Base-by-base conservation (phyloP, 2,888 invertebrate species). In the Ceriagrion tenellum region DNA sequence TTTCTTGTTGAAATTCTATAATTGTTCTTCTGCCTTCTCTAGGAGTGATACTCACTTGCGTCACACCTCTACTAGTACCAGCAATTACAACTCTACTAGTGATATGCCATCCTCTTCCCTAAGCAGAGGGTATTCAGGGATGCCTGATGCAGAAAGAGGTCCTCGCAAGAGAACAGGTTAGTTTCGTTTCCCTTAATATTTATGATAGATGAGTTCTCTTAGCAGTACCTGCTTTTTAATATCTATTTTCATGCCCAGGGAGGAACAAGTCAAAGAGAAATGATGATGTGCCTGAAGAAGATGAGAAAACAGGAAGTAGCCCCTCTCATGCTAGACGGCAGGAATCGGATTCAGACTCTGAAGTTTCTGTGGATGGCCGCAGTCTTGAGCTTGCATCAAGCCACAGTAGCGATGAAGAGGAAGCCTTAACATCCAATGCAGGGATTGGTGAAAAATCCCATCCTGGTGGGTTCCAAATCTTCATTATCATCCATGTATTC, bases 361-460 rank as follows among this genome's bases (percentile, higher is more conserved):
- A 99, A 95, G 98, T 97, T 95, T 98, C 98, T 69, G 96, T 96
- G 96, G 97, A 97, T 96, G 98, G 98, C 4, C 97, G 98, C 81
- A 98, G 98, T 96, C 97, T 99, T 95, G 99, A 99, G 96, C 97
- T 99, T 95, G 99, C 99, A 26, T 99, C 99, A 95, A 99, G 99
- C 96, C 99, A 99, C 97, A 99, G 99, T 20, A 99, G 99, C 93
- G 99, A 99, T 96, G 99, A 99, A 96, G 98, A 98, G 95, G 97
- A 98, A 96, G 97, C 97, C 23, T 96, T 95, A 3, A 93, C 93
- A 10, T 69, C 93, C 47, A 93, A 93, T 69, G 47, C 47, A n/a
- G 93, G 93, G 56, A 69, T 74, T 93, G 93, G 93, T 59, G 93
- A 93, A 47, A 93, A 93, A 69, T 63, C 69, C 35, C 93, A 93